A percentile compares a stretch with the other conserved stretches of the same genome.
These are phyloP conservation scores for Tetrao urogallus DNA, from an alignment of 2,113 vertebrate species.

Conservation along the genomic window DNA sequence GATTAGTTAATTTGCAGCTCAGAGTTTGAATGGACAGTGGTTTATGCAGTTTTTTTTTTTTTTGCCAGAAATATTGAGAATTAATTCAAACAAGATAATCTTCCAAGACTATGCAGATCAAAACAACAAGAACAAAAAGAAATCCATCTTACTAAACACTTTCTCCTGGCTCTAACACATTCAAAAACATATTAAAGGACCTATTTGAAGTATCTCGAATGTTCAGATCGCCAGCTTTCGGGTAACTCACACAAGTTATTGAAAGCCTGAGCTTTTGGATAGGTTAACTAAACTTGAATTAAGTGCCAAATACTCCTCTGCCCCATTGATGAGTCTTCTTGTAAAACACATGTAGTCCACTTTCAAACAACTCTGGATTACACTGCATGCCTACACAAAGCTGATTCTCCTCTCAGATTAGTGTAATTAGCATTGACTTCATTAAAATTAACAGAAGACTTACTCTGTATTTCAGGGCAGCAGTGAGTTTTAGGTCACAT, in stretches of 20 bases:
- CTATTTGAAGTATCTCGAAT: neutral
- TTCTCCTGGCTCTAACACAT: neutral
- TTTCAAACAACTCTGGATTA: neutral
- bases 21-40: neutral
- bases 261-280: neutral
- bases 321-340: neutral
- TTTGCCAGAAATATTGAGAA: neutral
- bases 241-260: neutral
- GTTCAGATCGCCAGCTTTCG: neutral
- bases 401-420: neutral
- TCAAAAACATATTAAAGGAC: neutral
- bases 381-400: neutral
- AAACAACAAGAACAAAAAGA: neutral
- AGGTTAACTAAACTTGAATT: neutral
- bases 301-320: neutral
- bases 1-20: neutral
- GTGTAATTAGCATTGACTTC: neutral
- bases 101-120: neutral
- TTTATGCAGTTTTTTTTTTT: neutral
- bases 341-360: neutral
- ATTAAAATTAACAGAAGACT: constrained; percentile 31
- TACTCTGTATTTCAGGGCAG: neutral
- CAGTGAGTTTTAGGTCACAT: neutral
- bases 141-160: neutral
- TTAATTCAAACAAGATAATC: neutral